These are phyloP conservation scores for Hemichromis elongatus DNA, from an alignment of 2,113 vertebrate genomes.

Conservation along the genomic window DNA sequence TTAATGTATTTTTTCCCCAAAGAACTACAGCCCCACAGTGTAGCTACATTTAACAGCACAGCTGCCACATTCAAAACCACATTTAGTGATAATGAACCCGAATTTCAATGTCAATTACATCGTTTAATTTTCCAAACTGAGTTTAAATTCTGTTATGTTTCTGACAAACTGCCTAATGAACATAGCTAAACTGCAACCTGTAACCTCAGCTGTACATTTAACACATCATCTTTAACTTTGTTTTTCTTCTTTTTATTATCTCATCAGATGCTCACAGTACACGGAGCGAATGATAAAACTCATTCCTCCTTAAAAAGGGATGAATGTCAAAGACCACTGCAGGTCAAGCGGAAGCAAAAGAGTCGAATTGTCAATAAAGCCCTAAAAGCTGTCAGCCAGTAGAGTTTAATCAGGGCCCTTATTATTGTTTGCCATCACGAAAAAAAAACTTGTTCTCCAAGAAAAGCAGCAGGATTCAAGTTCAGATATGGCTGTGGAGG, in stretches of 20 bases:
- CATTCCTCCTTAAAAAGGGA: slow-evolving; percentile 43
- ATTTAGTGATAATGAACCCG: neutral
- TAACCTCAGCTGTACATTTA: neutral
- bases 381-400: neutral
- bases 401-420: neutral
- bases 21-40: neutral
- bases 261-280: neutral
- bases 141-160: neutral
- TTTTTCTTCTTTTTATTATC: neutral
- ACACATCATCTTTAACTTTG: neutral
- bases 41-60: neutral
- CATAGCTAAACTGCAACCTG: neutral
- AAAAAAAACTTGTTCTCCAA: neutral
- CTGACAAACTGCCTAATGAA: neutral
- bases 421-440: neutral
- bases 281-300: slow-evolving; percentile 68
- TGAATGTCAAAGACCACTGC: neutral
- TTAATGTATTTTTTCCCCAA: neutral
- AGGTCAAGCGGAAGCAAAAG: neutral
- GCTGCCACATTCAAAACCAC: neutral
- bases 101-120: neutral
- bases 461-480: neutral
- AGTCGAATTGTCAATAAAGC: neutral
- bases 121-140: too few relatives aligned
- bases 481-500: neutral